Percentiles rank a stretch among this genome's conserved stretches.
Conservation (phyloP, 2,888 invertebrate genomes). For the Desoria tigrina region DNA sequence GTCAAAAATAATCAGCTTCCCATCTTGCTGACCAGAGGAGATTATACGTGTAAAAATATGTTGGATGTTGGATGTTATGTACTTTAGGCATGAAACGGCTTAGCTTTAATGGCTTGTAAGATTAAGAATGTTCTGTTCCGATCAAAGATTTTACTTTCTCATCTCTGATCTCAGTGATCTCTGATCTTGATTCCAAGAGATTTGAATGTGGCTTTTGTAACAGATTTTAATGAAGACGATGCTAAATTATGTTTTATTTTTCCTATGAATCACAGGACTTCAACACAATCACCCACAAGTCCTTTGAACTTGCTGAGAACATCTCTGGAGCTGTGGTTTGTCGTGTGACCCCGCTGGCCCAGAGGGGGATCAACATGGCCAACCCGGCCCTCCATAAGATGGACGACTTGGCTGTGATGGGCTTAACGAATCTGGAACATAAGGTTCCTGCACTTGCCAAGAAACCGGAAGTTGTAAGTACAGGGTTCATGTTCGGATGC, state of each 20-base stretch:
- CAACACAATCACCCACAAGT: constrained; percentile 27
- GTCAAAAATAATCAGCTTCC: too few species aligned
- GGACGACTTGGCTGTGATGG: constrained; percentile 43
- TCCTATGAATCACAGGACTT: constrained; percentile 25
- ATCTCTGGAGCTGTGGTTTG: constrained; percentile 29
- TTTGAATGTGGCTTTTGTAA: too few species aligned
- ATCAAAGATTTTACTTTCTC: too few species aligned
- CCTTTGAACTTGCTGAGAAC: constrained; percentile 33
- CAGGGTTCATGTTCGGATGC: background rate
- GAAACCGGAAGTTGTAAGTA: constrained; percentile 46
- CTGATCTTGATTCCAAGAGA: too few species aligned
- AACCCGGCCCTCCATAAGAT: constrained; percentile 36
- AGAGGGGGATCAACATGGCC: constrained; percentile 33
- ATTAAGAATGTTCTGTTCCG: too few species aligned
- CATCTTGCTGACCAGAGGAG: too few species aligned
- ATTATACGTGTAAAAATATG: too few species aligned
- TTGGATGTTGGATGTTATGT: too few species aligned
- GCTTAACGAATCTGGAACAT: constrained; percentile 40
- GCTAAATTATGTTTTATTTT: constrained; percentile 4
- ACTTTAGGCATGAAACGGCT: too few species aligned
- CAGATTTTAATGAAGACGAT: too few species aligned
- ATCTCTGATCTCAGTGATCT: too few species aligned
- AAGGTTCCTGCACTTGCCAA: constrained; percentile 45
- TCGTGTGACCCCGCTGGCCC: constrained; percentile 33
- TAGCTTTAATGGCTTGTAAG: too few species aligned